phyloP scores from a whole-genome alignment of 2,888 invertebrate genomes.

The Eudemis profundana region DNA sequence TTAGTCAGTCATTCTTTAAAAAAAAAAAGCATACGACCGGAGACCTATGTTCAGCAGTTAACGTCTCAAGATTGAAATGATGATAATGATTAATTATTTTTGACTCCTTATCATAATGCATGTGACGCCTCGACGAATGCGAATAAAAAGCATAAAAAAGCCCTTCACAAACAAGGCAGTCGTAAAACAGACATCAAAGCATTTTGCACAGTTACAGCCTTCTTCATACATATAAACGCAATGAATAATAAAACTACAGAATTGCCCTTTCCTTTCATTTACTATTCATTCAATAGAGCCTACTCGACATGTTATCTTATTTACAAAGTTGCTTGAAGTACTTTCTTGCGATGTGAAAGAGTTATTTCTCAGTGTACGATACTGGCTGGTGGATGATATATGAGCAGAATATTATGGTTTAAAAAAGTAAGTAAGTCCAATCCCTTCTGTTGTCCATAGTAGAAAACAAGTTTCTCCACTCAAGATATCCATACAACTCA shows the following conservation, averaged over 20 bases:
- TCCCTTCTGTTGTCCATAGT: too few species aligned
- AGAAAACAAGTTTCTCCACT: too few species aligned
- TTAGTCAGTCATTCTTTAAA: too few species aligned
- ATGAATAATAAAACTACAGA: slow-evolving; percentile 38
- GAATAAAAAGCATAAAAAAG: slow-evolving; percentile 9
- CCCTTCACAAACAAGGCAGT: slow-evolving; percentile 18
- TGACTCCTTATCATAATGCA: not conserved
- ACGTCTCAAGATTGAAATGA: too few species aligned
- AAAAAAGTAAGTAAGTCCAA: too few species aligned
- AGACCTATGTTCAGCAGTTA: too few species aligned
- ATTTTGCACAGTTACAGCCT: slow-evolving; percentile 13
- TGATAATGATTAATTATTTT: slow-evolving; percentile 3
- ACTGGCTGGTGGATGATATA: not conserved
- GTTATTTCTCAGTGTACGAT: not conserved
- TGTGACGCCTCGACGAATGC: not conserved
- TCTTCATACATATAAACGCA: slow-evolving; percentile 28
- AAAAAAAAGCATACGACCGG: too few species aligned
- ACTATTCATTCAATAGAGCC: slow-evolving; percentile 10
- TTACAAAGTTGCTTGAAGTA: slow-evolving; percentile 13
- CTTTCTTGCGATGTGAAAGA: slow-evolving; percentile 1
- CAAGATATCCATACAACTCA: too few species aligned
- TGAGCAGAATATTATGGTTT: too few species aligned
- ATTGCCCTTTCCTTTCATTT: slow-evolving; percentile 17
- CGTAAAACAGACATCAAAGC: slow-evolving; percentile 36
- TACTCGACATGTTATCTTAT: slow-evolving; percentile 6